phyloP scores from a whole-genome alignment of 1,140 invertebrate genomes.

The Theocolax elegans region DNA sequence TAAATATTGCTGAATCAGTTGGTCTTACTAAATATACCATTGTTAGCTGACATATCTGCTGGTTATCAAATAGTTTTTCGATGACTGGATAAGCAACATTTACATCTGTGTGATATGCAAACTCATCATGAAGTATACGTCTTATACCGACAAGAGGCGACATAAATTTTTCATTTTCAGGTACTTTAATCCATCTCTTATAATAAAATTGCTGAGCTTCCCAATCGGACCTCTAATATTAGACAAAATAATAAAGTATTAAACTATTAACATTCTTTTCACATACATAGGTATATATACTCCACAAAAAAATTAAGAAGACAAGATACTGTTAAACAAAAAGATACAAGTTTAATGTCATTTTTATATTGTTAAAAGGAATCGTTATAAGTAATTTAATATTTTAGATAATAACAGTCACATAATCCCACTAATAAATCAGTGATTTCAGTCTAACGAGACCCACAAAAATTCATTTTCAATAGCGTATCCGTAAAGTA shows the following conservation, averaged over 20 bases:
- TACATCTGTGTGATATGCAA: conserved; percentile 46
- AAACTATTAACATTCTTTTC: too few species aligned
- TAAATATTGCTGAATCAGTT: conserved; percentile 38
- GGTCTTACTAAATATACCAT: conserved; percentile 43
- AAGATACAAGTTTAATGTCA: too few species aligned
- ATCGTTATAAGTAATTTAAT: too few species aligned
- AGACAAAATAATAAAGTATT: background rate
- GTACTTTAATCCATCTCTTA: conserved; percentile 36
- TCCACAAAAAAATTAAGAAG: too few species aligned
- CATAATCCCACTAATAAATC: too few species aligned
- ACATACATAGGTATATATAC: too few species aligned
- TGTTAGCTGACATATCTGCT: conserved; percentile 46
- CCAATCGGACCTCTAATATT: conserved; percentile 42
- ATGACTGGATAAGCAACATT: conserved; percentile 45
- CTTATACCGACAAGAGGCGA: conserved; percentile 29
- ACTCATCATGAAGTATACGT: conserved; percentile 35
- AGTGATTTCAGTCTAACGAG: too few species aligned
- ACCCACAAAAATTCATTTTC: too few species aligned
- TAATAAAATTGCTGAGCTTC: conserved; percentile 34
- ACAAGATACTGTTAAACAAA: too few species aligned
- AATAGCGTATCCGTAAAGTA: too few species aligned
- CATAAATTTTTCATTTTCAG: conserved; percentile 40
- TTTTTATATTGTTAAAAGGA: too few species aligned
- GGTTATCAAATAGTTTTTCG: conserved; percentile 47
- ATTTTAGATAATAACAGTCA: too few species aligned